Percentiles rank a stretch among this genome's conserved stretches.
Conservation (phyloP, 2,797 vertebrate genomes). For the Muraenolepis orangiensis region DNA sequence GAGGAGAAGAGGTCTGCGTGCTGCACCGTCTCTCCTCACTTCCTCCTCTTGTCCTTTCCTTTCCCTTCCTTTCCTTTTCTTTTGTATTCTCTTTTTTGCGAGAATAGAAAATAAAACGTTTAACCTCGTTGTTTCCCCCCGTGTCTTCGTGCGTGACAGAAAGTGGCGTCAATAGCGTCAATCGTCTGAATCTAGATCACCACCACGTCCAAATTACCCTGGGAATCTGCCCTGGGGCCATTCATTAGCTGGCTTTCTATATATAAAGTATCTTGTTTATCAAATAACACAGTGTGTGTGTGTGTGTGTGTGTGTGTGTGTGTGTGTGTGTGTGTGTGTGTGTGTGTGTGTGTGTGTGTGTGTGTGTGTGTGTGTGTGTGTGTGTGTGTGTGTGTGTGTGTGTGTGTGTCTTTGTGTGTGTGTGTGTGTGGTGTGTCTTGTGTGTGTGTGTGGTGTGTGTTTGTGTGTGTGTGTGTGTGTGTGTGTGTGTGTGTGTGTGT, state of each 20-base stretch:
- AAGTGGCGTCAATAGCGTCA: not conserved
- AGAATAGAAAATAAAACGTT: not conserved
- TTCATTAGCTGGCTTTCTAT: not conserved
- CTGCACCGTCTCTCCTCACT: too few species aligned
- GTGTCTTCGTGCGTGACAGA: not conserved
- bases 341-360: not conserved
- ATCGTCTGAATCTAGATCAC: not conserved
- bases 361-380: not conserved
- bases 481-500: constrained; percentile 1
- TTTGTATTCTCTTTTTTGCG: too few species aligned
- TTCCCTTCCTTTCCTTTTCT: not conserved
- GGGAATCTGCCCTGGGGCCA: constrained; percentile 26
- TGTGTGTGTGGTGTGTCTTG: constrained; percentile 7
- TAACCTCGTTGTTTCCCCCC: not conserved
- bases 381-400: constrained; percentile 32
- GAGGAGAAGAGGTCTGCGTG: too few species aligned
- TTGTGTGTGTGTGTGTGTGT: not conserved
- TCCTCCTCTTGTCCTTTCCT: too few species aligned
- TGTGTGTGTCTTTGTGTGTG: not conserved
- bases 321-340: not conserved
- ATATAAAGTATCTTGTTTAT: not conserved
- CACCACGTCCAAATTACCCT: constrained; percentile 36
- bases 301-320: constrained; percentile 11
- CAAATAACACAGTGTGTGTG: not conserved
- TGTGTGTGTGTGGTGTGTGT: constrained; percentile 7